Evolutionary conservation across 2,797 vertebrate genomes (phyloP), one percentile per base, ranked within the genome.

Genomic region (Oreochromis mossambicus): DNA sequence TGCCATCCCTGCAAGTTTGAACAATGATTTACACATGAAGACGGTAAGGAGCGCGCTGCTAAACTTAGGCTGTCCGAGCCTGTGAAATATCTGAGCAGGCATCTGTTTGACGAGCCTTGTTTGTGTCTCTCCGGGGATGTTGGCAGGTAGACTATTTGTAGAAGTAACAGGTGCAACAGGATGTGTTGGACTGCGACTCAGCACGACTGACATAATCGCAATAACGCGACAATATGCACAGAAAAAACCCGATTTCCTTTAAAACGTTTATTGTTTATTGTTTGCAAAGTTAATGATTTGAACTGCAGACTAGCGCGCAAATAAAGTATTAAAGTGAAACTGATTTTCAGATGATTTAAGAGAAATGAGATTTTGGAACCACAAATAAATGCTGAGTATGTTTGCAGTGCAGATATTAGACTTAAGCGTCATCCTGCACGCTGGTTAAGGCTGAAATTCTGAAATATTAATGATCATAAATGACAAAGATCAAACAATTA

Each of bases 101-200:
- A 83, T 80, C 86, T 89, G 90, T 79, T 63, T 86, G 78, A 79
- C 75, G 75, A 75, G 86, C 54, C 87, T 88, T 66, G 91, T 90
- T 87, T 90, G 90, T 81, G 89, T 85, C 81, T 85, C 84, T 88
- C 83, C 83, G 82, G 89, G 86, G 86, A 93, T 91, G 91, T 91
- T 92, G 91, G 90, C 92, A 96, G 94, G 94, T 95, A 94, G 81
- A 93, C 83, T 94, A 92, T 93, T 91, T 91, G 87, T 90, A 85
- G 91, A 91, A 63, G 86, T 79, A 92, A 96, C 96, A 96, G 96
- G 96, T 97, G 96, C 95, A 93, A 83, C 85, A 86, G 94, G 94
- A 94, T 93, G 91, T 87, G 86, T 90, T 88, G 87, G 91, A 90
- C 83, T 77, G 66, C 77, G 82, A 70, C 88, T 89, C 89, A 92